Base-by-base conservation (phyloP, 2,888 invertebrate species). In the Cryptophagus acutangulus region DNA sequence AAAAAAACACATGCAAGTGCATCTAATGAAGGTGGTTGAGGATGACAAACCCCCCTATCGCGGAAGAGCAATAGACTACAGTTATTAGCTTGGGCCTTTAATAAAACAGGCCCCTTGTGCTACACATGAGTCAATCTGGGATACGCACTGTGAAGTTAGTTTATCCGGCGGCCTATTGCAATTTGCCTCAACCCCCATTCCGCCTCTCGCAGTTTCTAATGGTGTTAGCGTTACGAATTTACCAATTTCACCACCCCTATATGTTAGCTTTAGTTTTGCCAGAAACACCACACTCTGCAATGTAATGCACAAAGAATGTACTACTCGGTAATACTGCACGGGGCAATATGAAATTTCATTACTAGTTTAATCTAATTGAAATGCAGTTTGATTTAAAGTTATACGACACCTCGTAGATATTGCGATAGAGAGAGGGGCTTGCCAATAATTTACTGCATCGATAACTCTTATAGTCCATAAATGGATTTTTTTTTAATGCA, bases 161-260 rank as follows among this genome's bases (percentile, higher is more conserved):
- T 70, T 69, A 69, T 66, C 62, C 63, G 53, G 54, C 57, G 65
- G 61, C 59, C 64, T 62, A 61, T 59, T 66, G 65, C 68, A 68
- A 69, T 69, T 68, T 67, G 41, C 45, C 49, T 15, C 37, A 14
- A 26, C 30, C 38, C 36, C 30, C 36, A 31, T 31, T 16, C 31
- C 31, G 31, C 31, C 31, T 31, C 31, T 8, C 24, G 15, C 17
- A 29, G 41, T 58, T 58, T 15, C 62, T 69, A 70, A 69, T 68
- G 63, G 69, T 66, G 69, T 69, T 67, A 69, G 69, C 70, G 69
- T 70, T 69, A 67, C 70, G 67, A 71, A 70, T 70, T 69, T 70
- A 67, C 68, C 70, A 69, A 69, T 70, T 69, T 68, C 66, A 58
- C 58, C 70, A 66, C 69, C 70, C n/a, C 68, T 58, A 66, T 63